Percentiles rank a stretch among this genome's conserved stretches.
Conservation (phyloP, 1,140 invertebrate genomes). For the Drosophila sulfurigaster region DNA sequence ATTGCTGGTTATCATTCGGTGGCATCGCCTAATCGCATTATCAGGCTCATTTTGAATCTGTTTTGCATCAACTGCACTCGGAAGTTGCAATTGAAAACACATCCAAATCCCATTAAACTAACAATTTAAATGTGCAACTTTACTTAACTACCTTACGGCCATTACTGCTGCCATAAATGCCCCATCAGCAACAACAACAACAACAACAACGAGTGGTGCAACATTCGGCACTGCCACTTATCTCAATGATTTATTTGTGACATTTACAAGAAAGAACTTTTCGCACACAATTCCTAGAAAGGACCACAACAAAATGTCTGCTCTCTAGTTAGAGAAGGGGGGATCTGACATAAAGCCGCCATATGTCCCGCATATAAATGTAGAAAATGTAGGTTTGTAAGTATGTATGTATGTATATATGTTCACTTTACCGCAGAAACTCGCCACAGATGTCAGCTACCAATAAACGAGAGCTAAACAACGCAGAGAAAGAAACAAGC, state of each 20-base stretch:
- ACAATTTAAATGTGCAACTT: conserved; percentile 15
- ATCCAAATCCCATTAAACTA: conserved; percentile 57
- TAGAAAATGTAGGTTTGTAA: not conserved
- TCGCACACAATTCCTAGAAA: conserved; percentile 58
- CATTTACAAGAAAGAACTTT: conserved; percentile 38
- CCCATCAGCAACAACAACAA: conserved; percentile 9
- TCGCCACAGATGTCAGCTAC: conserved; percentile 18
- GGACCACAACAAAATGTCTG: conserved; percentile 65
- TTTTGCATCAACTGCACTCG: conserved; percentile 31
- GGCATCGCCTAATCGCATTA: conserved; percentile 50
- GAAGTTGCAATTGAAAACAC: conserved; percentile 35
- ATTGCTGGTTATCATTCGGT: conserved; percentile 55
- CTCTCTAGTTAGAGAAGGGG: conserved; percentile 27
- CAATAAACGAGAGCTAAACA: conserved; percentile 4
- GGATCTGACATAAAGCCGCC: conserved; percentile 24
- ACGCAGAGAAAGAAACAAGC: not conserved
- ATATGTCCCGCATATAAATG: conserved; percentile 29
- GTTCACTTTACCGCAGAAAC: conserved; percentile 15
- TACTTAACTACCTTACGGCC: conserved; percentile 23
- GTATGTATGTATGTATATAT: conserved; percentile 7
- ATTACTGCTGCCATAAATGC: conserved; percentile 44
- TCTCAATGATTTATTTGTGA: conserved; percentile 77
- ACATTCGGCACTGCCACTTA: conserved; percentile 57
- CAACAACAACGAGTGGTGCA: conserved; percentile 6
- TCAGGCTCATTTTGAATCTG: conserved; percentile 27